A percentile compares a stretch with the other conserved stretches of the same genome.
These are phyloP conservation scores for Etheostoma nigrum DNA, from an alignment of 2,797 vertebrate species.

Conservation along the genomic window DNA sequence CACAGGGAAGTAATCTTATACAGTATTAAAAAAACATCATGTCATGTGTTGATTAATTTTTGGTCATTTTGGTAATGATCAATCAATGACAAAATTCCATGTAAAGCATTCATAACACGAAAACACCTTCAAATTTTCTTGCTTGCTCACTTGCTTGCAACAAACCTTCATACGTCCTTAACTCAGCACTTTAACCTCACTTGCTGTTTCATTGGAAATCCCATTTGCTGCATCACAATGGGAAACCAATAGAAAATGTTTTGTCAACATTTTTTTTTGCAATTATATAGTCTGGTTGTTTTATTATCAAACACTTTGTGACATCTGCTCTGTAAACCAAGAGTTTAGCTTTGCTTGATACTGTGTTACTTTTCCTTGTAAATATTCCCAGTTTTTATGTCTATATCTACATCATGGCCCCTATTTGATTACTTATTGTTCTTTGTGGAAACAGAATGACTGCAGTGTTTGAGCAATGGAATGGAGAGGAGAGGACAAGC, in stretches of 20 bases:
- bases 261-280: background rate
- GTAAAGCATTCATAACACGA: background rate
- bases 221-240: background rate
- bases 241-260: background rate
- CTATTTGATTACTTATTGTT: slow-evolving; percentile 39
- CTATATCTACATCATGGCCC: background rate
- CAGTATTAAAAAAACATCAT: background rate
- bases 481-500: slow-evolving; percentile 8
- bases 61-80: background rate
- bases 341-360: background rate
- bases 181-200: background rate
- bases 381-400: background rate
- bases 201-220: background rate
- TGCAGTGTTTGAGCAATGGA: slow-evolving; percentile 37
- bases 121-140: background rate
- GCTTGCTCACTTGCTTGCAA: background rate
- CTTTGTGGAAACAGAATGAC: slow-evolving; percentile 30
- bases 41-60: background rate
- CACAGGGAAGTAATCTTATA: background rate
- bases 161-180: background rate
- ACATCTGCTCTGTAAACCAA: slow-evolving; percentile 4
- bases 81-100: background rate
- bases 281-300: background rate
- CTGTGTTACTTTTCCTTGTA: background rate
- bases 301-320: background rate